Evolutionary conservation across 92 coral and sea anemone species (phyloP).

Genomic region (Isaurus tuberculatus): DNA sequence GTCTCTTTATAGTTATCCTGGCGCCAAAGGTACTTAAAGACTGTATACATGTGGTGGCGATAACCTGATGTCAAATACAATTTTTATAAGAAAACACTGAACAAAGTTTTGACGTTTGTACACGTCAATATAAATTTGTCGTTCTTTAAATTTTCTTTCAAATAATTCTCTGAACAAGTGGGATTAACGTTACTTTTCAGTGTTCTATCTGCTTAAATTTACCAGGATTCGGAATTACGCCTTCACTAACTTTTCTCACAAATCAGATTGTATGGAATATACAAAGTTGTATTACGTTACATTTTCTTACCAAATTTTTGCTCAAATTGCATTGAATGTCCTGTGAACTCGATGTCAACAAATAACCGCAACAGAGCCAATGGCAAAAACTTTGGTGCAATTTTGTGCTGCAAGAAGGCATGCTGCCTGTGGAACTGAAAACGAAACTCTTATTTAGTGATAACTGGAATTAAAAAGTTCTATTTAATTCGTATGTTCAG

Average conservation of each 20-base stretch:
- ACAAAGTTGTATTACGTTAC: not conserved
- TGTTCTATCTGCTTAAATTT: no score
- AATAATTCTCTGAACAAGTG: no score
- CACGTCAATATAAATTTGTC: no score
- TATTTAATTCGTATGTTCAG: no score
- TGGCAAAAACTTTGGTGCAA: constrained; percentile 83
- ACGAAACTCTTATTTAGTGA: no score
- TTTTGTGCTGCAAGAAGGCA: constrained; percentile 78
- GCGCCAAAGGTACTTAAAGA: constrained; percentile 88
- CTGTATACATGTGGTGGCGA: constrained; percentile 98
- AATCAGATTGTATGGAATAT: not conserved
- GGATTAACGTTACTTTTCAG: no score
- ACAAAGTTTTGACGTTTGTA: not conserved
- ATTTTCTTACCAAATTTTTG: constrained; percentile 93
- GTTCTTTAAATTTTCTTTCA: no score
- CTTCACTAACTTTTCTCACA: not conserved
- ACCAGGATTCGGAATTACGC: no score
- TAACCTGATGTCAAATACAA: constrained; percentile 62
- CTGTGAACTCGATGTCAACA: constrained; percentile 94
- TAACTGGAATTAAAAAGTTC: no score
- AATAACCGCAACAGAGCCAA: constrained; percentile 79
- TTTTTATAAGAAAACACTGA: not conserved
- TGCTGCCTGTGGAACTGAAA: constrained; percentile 85
- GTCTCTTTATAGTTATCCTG: constrained; percentile 78
- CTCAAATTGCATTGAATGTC: constrained; percentile 97